Percentiles rank a stretch among this genome's conserved stretches.
Conservation (phyloP, 1,140 invertebrate species). For the Eufriesea mexicana region DNA sequence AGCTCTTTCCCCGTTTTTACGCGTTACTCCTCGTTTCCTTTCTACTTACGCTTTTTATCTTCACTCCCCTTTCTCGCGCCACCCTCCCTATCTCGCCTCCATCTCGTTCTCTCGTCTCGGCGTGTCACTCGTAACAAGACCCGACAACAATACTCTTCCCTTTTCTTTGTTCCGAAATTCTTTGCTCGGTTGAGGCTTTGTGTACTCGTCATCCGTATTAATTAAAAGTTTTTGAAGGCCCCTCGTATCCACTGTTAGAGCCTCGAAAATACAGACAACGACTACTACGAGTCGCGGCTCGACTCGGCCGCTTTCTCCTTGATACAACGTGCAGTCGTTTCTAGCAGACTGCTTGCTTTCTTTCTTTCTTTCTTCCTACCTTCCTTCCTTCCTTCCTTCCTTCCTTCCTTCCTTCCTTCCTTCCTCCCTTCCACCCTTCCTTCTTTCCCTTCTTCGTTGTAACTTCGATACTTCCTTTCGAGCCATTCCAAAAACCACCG, state of each 20-base stretch:
- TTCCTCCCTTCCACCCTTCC: background rate
- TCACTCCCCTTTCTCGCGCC: conserved; percentile 24
- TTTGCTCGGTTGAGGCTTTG: conserved; percentile 71
- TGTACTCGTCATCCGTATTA: conserved; percentile 73
- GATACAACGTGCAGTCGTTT: conserved; percentile 6
- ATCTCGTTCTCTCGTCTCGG: conserved; percentile 52
- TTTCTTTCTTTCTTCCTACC: background rate
- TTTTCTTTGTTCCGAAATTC: conserved; percentile 76
- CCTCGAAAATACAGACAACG: conserved; percentile 50
- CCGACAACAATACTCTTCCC: conserved; percentile 74
- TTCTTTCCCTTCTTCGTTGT: background rate
- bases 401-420: background rate
- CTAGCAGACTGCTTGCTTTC: background rate
- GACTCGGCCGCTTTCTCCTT: conserved; percentile 29
- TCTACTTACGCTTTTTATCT: conserved; percentile 30
- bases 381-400: background rate
- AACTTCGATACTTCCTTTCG: conserved; percentile 8
- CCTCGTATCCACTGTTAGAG: conserved; percentile 55
- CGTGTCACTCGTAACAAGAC: conserved; percentile 73
- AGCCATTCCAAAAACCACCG: background rate
- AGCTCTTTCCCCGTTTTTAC: conserved; percentile 54
- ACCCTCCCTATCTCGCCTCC: conserved; percentile 19
- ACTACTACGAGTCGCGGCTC: conserved; percentile 28
- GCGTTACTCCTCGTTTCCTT: conserved; percentile 43
- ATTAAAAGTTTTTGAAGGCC: conserved; percentile 76